A percentile compares a stretch with the other conserved stretches of the same genome.
phyloP scores from a whole-genome alignment of 2,797 vertebrate genomes.

The Malurus splendens region DNA sequence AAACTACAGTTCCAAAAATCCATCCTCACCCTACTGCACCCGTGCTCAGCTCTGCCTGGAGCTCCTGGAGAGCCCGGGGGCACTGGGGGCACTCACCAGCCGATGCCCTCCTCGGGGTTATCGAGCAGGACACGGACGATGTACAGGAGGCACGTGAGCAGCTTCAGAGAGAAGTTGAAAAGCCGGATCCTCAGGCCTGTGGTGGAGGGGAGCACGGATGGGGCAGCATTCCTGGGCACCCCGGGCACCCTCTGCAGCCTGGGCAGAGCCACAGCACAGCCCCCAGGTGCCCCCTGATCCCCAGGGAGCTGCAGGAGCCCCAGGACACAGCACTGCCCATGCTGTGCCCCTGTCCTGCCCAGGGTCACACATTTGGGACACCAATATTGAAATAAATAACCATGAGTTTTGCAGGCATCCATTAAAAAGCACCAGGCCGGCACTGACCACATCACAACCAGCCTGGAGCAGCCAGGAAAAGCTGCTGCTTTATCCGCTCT shows the following conservation, averaged over 20 bases:
- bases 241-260: background rate
- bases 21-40: accelerated
- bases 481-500: background rate
- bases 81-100: conserved; percentile 64
- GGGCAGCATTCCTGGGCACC: background rate
- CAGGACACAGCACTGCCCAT: accelerated
- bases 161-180: conserved; percentile 95
- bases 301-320: background rate
- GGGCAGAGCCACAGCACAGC: background rate
- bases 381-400: background rate
- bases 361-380: accelerated
- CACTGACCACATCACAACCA: accelerated
- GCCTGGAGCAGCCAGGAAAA: accelerated
- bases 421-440: background rate
- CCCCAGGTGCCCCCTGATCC: background rate
- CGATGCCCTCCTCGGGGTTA: conserved; percentile 77
- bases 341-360: accelerated
- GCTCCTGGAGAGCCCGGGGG: background rate
- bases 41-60: accelerated
- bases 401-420: background rate
- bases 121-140: conserved; percentile 91
- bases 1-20: accelerated
- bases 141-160: conserved; percentile 93
- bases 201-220: background rate
- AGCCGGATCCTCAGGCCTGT: conserved; percentile 90